These are phyloP conservation scores for Bombus pascuorum DNA, from an alignment of 1,140 invertebrate species.

Conservation along the genomic window DNA sequence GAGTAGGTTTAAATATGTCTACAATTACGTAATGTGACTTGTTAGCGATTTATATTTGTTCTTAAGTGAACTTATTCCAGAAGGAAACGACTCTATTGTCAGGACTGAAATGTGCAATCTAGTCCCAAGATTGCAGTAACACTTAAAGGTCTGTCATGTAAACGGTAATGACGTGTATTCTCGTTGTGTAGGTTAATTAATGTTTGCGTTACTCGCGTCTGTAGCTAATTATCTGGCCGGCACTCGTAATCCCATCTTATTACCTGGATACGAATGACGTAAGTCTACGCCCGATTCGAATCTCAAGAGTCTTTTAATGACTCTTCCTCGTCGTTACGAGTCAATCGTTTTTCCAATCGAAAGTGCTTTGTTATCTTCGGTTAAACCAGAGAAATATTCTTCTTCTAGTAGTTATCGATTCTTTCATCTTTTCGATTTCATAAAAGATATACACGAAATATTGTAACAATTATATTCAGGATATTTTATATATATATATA, in stretches of 20 bases:
- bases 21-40: background rate
- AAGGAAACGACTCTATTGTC: background rate
- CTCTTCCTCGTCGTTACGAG: conserved; percentile 32
- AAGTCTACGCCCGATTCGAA: background rate
- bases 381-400: background rate
- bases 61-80: background rate
- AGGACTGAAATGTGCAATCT: background rate
- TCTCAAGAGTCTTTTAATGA: conserved; percentile 46
- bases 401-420: background rate
- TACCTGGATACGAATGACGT: conserved; percentile 28
- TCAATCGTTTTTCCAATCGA: conserved; percentile 33
- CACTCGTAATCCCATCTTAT: conserved; percentile 57
- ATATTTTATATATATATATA: background rate
- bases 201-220: conserved; percentile 62
- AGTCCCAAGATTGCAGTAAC: background rate
- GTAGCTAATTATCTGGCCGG: conserved; percentile 60
- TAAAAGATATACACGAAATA: too few species aligned
- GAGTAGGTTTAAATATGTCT: background rate
- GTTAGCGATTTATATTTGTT: background rate
- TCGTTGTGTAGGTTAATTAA: conserved; percentile 64
- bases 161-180: background rate
- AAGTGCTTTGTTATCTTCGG: conserved; percentile 29
- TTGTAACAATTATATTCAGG: too few species aligned
- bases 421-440: too few species aligned
- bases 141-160: background rate